A percentile compares a stretch with the other conserved stretches of the same genome.
These are phyloP conservation scores for Limosa lapponica DNA, from an alignment of 2,797 vertebrate species.

Conservation along the genomic window DNA sequence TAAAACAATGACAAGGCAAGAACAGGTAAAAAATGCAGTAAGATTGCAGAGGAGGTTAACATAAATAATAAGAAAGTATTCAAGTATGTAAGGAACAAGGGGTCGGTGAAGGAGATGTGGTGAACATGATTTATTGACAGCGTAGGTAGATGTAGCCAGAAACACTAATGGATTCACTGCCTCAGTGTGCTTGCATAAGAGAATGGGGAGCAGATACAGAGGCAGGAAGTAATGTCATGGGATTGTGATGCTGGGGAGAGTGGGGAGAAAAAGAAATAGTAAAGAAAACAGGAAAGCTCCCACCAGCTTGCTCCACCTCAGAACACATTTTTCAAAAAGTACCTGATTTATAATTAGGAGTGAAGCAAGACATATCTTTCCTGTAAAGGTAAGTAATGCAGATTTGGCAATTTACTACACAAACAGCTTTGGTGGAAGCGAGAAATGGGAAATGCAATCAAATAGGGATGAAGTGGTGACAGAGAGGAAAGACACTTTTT, in stretches of 20 bases:
- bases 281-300: neutral
- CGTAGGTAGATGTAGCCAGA: neutral
- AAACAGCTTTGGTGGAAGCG: neutral
- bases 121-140: neutral
- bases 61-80: conserved; percentile 7
- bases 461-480: neutral
- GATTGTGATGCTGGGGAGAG: neutral
- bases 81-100: neutral
- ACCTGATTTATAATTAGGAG: neutral
- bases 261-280: neutral
- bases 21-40: neutral
- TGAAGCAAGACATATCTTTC: neutral
- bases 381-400: neutral
- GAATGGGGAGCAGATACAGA: neutral
- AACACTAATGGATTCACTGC: neutral
- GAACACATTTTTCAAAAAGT: neutral
- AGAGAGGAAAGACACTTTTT: neutral
- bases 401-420: neutral
- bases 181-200: neutral
- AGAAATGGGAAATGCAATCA: neutral
- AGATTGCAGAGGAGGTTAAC: neutral
- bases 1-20: neutral
- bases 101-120: neutral
- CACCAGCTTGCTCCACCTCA: neutral
- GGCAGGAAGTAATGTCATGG: neutral